Percentiles rank a stretch among this genome's conserved stretches.
phyloP scores from a whole-genome alignment of 2,888 invertebrate species.

The Parnassius apollo region DNA sequence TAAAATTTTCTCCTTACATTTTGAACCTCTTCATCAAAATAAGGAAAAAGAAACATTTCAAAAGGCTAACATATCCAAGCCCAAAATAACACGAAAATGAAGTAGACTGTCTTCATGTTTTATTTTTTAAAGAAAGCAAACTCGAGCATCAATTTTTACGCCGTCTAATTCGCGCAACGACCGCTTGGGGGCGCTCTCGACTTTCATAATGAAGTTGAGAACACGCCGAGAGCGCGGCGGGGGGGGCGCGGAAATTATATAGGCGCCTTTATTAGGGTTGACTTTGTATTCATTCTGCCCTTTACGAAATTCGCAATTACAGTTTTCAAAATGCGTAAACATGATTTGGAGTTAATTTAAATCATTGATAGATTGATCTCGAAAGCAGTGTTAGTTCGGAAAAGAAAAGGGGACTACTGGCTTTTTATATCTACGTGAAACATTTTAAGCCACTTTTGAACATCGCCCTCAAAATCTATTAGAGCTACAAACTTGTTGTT shows the following conservation, averaged over 20 bases:
- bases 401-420: too few species aligned
- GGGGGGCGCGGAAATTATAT: constrained; percentile 37
- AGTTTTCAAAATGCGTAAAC: constrained; percentile 12
- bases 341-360: not conserved
- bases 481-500: too few species aligned
- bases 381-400: too few species aligned
- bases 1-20: not conserved
- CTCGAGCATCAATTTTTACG: constrained; percentile 18
- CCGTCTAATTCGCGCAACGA: constrained; percentile 39
- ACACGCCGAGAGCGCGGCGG: constrained; percentile 41
- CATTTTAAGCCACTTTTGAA: too few species aligned
- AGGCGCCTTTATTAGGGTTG: constrained; percentile 48
- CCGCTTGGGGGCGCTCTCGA: constrained; percentile 41
- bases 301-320: constrained; percentile 15
- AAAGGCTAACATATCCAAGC: constrained; percentile 11
- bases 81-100: constrained; percentile 17
- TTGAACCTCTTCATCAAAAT: not conserved
- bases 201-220: constrained; percentile 51
- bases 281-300: constrained; percentile 23
- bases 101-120: constrained; percentile 25
- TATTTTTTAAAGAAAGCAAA: constrained; percentile 26
- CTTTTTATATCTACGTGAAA: too few species aligned
- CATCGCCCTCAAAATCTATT: too few species aligned
- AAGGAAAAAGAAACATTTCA: not conserved
- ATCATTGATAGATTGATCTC: too few species aligned